phyloP scores from a whole-genome alignment of 2,797 vertebrate species.

The Coregonus sp. region DNA sequence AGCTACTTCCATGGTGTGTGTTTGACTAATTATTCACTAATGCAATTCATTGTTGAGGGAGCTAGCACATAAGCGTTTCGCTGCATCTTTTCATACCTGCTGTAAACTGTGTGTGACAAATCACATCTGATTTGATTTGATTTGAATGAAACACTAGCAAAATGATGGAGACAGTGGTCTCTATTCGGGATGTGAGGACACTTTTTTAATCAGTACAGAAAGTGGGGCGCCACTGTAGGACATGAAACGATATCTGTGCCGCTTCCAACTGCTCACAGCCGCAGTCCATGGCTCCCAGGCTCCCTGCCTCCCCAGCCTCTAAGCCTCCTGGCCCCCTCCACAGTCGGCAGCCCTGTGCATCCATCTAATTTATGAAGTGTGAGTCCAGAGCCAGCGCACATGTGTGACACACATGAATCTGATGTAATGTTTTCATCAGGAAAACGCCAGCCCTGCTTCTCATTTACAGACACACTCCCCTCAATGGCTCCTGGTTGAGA shows the following conservation, averaged over 20 bases:
- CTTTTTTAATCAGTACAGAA: neutral
- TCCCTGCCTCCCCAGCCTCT: neutral
- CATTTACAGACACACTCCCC: slow-evolving; percentile 16
- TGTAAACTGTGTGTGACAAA: too few relatives aligned
- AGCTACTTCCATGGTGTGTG: neutral
- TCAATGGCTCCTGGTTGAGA: slow-evolving; percentile 9
- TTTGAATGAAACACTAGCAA: neutral
- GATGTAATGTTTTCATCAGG: slow-evolving; percentile 38
- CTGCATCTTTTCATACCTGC: too few relatives aligned
- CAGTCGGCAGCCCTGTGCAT: neutral
- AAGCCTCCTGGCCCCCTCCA: neutral
- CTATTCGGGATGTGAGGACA: neutral
- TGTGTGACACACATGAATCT: slow-evolving; percentile 33
- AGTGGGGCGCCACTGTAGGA: neutral
- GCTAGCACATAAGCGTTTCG: too few relatives aligned
- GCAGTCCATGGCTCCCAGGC: neutral
- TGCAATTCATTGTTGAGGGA: too few relatives aligned
- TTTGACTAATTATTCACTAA: too few relatives aligned
- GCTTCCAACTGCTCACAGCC: neutral
- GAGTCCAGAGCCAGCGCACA: slow-evolving; percentile 22
- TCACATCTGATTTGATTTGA: neutral
- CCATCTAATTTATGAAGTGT: slow-evolving; percentile 23
- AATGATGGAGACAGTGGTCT: neutral
- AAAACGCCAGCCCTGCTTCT: slow-evolving; percentile 18
- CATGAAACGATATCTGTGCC: neutral